Base-by-base conservation (phyloP, 2,113 vertebrate species). In the Sinosuthora webbiana region DNA sequence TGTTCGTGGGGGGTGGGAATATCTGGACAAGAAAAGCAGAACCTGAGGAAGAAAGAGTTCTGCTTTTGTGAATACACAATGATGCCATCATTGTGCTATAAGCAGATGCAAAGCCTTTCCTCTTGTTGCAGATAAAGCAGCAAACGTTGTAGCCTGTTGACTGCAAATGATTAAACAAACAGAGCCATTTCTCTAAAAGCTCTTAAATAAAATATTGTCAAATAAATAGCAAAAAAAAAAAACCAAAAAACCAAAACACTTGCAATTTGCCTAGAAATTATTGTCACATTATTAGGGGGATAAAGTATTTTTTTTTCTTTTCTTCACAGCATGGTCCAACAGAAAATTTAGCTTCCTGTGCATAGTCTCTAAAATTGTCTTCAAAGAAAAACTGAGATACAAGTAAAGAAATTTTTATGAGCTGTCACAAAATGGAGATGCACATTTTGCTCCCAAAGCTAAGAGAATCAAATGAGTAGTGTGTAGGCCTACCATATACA, bases 401-500 rank as follows among this genome's bases (percentile, higher is more conserved):
- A 67, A 71, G 25, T 45, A 73, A 80, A 87, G 17, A 59, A 68
- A 60, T 44, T 84, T 78, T 28, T 78, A 15, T 16, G 24, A 88
- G 8, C 14, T 75, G 17, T 45, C 49, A 55, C 23, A 64, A 73
- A 77, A 81, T 20, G 73, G 10, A 81, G 27, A 30, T 47, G 7
- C 21, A 42, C 15, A 52, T 16, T 47, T 60, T 87, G 18, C 5
- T 77, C 35, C 21, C 35, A 87, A 80, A 81, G 37, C 15, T 56
- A 35, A 28, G 35, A 83, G 24, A 47, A 50, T 47, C 7, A 67
- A 56, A 47, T 45, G 25, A 55, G 4, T 14, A 3, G 4, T 39
- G 25, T 10, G 2, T 23, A 56, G 15, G 31, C 8, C 5, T 33
- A 62, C 1, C 4, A 17, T 50, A 6, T 17, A 23, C 3, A 2